Evolutionary conservation across 1,140 invertebrate genomes (phyloP), one percentile per base, ranked within the genome.

Genomic region (Drosophila ohnishii): DNA sequence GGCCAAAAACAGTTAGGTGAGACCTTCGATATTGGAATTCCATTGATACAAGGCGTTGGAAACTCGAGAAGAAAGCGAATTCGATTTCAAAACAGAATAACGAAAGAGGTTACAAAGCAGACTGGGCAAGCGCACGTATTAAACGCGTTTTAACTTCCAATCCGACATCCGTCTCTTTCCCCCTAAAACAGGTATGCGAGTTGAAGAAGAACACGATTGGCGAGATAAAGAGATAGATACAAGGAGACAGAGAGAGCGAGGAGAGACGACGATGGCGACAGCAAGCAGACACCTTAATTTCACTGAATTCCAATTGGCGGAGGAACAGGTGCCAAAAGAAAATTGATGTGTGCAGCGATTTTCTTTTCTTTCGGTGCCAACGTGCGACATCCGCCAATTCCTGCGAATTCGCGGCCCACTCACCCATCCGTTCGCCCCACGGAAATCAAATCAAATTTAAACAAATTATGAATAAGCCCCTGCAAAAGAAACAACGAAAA

Each of bases 21-120:
- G 65, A 63, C 75, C 75, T 78, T 71, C 58, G 35, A 4, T 19
- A 42, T 51, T 60, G 71, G 67, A 87, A 86, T 86, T 76, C 67
- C 76, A 86, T 79, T 77, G 73, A 76, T 55, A 73, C 62, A 59
- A 45, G 57, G 47, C 45, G 39, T 44, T 47, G 45, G 61, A 58
- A 71, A 87, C 44, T 44, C 34, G 76, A 75, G 70, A 88, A 88
- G 84, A 88, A 88, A 88, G 84, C 84, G 80, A 88, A 88, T 84
- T 88, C 58, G 77, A 88, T 84, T 88, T 88, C 50, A 88, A 88
- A 88, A 84, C 80, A 80, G 77, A 88, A 85, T 88, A 88, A 88
- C 84, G 84, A 88, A 88, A 89, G 84, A 88, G 84, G 84, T 88
- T 88, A 88, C 84, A 88, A 88, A 84, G 65, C 85, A 40, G 66